phyloP scores from a whole-genome alignment of 2,113 vertebrate genomes.

The Atherinomorus stipes region DNA sequence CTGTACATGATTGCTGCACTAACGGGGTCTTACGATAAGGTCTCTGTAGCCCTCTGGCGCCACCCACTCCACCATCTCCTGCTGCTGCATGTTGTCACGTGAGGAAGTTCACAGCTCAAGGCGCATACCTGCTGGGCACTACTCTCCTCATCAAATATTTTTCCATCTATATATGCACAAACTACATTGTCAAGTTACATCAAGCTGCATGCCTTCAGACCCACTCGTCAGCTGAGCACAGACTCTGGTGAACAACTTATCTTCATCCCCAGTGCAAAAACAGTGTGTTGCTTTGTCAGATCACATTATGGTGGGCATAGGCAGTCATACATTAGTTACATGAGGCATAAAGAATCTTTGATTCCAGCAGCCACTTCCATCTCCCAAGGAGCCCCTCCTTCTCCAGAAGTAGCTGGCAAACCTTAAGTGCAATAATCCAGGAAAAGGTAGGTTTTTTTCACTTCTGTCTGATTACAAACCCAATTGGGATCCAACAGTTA shows the following conservation, averaged over 20 bases:
- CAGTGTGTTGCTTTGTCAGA: constrained; percentile 58
- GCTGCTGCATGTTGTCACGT: constrained; percentile 50
- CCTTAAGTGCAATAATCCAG: constrained; percentile 54
- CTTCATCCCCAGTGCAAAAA: constrained; percentile 43
- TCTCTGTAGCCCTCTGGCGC: constrained; percentile 57
- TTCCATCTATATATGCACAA: constrained; percentile 39
- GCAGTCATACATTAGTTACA: constrained; percentile 63
- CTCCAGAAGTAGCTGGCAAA: constrained; percentile 38
- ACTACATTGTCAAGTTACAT: constrained; percentile 66
- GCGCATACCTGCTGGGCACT: constrained; percentile 58
- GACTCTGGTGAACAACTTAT: constrained; percentile 52
- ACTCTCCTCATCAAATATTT: constrained; percentile 40
- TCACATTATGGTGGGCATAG: constrained; percentile 53
- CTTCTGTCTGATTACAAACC: constrained; percentile 4
- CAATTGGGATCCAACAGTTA: not conserved
- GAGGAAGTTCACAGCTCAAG: constrained; percentile 63
- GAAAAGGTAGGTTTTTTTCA: constrained; percentile 15
- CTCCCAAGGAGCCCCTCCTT: constrained; percentile 41
- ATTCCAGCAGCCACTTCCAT: constrained; percentile 53
- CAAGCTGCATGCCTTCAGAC: constrained; percentile 55
- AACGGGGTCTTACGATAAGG: constrained; percentile 51
- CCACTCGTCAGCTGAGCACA: constrained; percentile 28
- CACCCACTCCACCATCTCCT: constrained; percentile 15
- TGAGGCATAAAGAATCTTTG: constrained; percentile 42
- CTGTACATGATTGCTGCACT: constrained; percentile 42